Percentiles rank a stretch among this genome's conserved stretches.
Conservation (phyloP, 2,113 vertebrate genomes). For the Macaca fascicularis region DNA sequence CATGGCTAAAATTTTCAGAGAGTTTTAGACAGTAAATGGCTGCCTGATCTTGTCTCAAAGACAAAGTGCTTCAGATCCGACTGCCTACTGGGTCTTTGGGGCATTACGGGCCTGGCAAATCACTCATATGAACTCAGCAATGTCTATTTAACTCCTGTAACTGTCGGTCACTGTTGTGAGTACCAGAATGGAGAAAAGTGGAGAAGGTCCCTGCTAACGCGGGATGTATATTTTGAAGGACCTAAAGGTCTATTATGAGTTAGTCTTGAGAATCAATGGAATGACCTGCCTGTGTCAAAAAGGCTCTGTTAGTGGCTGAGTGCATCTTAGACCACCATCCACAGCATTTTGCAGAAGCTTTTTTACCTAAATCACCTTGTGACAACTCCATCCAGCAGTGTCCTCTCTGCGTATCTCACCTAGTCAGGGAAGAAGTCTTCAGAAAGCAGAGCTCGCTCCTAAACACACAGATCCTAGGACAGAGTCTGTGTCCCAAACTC, state of each 20-base stretch:
- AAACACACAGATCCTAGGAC: not conserved
- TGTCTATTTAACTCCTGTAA: not conserved
- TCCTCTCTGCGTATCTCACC: too few species aligned
- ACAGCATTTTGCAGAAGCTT: not conserved
- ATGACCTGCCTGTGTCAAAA: not conserved
- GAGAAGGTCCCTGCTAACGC: not conserved
- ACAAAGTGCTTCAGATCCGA: not conserved
- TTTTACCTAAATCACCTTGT: not conserved
- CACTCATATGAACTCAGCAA: not conserved
- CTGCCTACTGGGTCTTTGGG: not conserved
- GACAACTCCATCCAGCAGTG: not conserved
- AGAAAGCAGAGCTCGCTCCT: not conserved
- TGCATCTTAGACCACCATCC: fast-evolving
- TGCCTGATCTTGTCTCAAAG: not conserved
- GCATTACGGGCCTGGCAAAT: not conserved
- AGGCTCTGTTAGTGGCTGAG: not conserved
- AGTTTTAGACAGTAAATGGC: not conserved
- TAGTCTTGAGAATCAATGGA: not conserved
- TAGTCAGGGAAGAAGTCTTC: not conserved
- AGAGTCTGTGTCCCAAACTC: too few species aligned
- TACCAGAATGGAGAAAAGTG: not conserved
- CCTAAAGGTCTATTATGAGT: not conserved
- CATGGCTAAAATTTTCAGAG: not conserved
- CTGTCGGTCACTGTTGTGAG: not conserved
- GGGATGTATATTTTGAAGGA: not conserved